Percentiles rank a stretch among this genome's conserved stretches.
Evolutionary conservation across 2,113 vertebrate genomes (phyloP).

Genomic region (Okapia johnstoni): DNA sequence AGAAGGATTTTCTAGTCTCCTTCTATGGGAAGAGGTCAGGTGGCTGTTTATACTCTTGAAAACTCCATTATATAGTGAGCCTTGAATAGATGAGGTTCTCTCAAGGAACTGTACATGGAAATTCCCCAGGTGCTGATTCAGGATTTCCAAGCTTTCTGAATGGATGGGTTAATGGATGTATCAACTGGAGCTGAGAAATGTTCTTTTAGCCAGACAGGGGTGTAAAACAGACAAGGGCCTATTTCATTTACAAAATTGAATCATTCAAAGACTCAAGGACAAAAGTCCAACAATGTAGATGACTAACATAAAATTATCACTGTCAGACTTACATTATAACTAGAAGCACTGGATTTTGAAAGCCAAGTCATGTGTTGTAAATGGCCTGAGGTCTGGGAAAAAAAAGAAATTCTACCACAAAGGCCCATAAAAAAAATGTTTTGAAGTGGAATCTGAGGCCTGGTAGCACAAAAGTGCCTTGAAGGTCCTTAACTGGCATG

Average conservation of each 20-base stretch:
- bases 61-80: not conserved
- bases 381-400: not conserved
- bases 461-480: not conserved
- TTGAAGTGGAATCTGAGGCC: not conserved
- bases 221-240: not conserved
- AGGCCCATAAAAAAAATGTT: not conserved
- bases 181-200: not conserved
- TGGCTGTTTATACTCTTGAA: not conserved
- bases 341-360: not conserved
- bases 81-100: not conserved
- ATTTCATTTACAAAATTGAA: not conserved
- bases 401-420: not conserved
- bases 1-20: constrained; percentile 39
- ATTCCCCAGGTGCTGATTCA: accelerated
- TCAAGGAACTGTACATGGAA: no score
- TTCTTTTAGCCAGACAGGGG: not conserved
- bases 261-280: not conserved
- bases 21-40: constrained; percentile 21
- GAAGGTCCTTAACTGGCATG: not conserved
- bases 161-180: not conserved
- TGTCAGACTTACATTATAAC: not conserved
- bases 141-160: not conserved
- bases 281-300: not conserved
- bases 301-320: not conserved
- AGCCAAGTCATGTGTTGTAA: not conserved